These are phyloP conservation scores for Ctenopoma multispine DNA, from an alignment of 2,797 vertebrate genomes.

Conservation along the genomic window DNA sequence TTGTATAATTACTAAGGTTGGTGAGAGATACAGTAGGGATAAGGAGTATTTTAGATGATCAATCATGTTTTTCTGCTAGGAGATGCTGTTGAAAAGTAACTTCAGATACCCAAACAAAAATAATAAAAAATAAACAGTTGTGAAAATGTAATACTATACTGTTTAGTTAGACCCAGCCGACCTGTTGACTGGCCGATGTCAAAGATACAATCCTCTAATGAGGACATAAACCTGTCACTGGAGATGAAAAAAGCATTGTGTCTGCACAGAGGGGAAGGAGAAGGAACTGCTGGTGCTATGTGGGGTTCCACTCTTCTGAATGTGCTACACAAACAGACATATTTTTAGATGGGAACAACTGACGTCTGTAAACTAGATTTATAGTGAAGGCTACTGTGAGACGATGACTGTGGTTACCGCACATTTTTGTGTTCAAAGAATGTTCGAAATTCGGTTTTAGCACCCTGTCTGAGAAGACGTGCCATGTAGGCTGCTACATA, in stretches of 20 bases:
- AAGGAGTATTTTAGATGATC: too few species aligned
- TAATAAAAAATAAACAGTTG: too few species aligned
- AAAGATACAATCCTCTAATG: slow-evolving; percentile 56
- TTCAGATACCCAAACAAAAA: too few species aligned
- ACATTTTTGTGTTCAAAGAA: slow-evolving; percentile 49
- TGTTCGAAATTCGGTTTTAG: slow-evolving; percentile 20
- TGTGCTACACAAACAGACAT: slow-evolving; percentile 25
- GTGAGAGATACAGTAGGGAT: too few species aligned
- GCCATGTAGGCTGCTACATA: neutral
- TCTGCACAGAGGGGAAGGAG: neutral
- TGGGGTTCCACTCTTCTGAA: slow-evolving; percentile 30
- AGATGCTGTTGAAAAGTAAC: too few species aligned
- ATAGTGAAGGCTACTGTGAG: slow-evolving; percentile 40
- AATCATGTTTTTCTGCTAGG: too few species aligned
- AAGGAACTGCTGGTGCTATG: neutral
- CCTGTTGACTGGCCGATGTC: slow-evolving; percentile 53
- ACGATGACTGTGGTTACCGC: slow-evolving; percentile 55
- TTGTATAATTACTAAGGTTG: neutral
- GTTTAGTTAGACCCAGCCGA: slow-evolving; percentile 56
- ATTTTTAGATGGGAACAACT: slow-evolving; percentile 41
- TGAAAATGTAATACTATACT: slow-evolving; percentile 14
- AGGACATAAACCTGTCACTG: slow-evolving; percentile 49
- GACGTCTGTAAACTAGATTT: slow-evolving; percentile 61
- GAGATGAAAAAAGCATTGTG: slow-evolving; percentile 9
- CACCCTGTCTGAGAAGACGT: slow-evolving; percentile 13